Conservation (phyloP, 23 tunicate genomes). For the Clavelina lepadiformis region DNA sequence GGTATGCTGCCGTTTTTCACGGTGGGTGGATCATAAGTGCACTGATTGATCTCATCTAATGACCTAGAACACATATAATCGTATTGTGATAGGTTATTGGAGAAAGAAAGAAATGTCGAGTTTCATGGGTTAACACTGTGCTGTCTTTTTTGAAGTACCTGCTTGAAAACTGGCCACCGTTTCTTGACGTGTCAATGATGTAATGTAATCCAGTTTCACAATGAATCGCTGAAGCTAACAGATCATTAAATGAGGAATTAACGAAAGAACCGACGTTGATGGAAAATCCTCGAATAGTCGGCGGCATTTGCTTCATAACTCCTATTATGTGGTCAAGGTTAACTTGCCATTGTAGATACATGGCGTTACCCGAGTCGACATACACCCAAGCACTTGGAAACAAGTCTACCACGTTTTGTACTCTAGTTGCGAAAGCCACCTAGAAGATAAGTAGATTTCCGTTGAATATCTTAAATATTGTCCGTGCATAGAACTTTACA, state of each 20-base stretch:
- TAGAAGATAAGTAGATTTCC: slow-evolving; percentile 7
- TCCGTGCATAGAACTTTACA: too few species aligned
- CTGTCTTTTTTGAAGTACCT: too few species aligned
- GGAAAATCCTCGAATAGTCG: slow-evolving; percentile 73
- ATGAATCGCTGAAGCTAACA: slow-evolving; percentile 61
- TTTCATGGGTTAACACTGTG: background rate
- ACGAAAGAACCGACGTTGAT: slow-evolving; percentile 95
- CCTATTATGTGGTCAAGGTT: slow-evolving; percentile 76
- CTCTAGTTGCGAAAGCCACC: slow-evolving; percentile 74
- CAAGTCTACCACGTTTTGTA: slow-evolving; percentile 39
- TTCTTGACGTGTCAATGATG: slow-evolving; percentile 90
- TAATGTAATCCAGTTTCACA: slow-evolving; percentile 92
- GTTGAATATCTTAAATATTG: too few species aligned
- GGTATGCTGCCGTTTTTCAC: slow-evolving; percentile 66
- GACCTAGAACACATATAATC: slow-evolving; percentile 20
- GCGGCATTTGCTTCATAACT: slow-evolving; percentile 87
- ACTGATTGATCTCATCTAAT: slow-evolving; percentile 72
- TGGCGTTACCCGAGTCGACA: slow-evolving; percentile 96
- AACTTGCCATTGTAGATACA: slow-evolving; percentile 93
- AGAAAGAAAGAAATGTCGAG: background rate
- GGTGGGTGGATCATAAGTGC: slow-evolving; percentile 90
- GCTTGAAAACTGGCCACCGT: slow-evolving; percentile 80
- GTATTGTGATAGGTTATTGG: background rate
- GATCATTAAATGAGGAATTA: slow-evolving; percentile 61
- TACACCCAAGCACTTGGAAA: slow-evolving; percentile 86